Evolutionary conservation across 2,888 invertebrate species (phyloP).

Genomic region (Agrotis exclamationis): DNA sequence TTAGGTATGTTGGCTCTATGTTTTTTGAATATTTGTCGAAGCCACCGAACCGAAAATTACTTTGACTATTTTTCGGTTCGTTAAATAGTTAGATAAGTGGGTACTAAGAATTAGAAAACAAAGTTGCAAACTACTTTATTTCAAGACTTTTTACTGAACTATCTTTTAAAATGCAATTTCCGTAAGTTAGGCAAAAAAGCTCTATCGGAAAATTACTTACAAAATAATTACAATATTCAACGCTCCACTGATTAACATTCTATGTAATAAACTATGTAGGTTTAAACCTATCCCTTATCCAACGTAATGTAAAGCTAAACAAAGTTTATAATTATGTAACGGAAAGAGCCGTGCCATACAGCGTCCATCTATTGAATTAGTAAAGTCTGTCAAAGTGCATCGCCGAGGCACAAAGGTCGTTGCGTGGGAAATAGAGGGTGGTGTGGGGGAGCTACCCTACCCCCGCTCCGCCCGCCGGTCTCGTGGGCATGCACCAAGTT

Average conservation of each 20-base stretch:
- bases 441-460: constrained; percentile 66
- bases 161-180: constrained; percentile 15
- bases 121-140: constrained; percentile 5
- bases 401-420: constrained; percentile 90
- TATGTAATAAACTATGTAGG: constrained; percentile 18
- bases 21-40: background rate
- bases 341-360: constrained; percentile 78
- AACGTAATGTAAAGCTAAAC: constrained; percentile 49
- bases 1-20: background rate
- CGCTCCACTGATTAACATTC: constrained; percentile 24
- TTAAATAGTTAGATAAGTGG: background rate
- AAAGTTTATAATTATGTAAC: constrained; percentile 77
- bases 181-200: constrained; percentile 17
- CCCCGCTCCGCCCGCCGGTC: constrained; percentile 66
- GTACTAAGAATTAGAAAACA: constrained; percentile 2
- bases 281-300: constrained; percentile 13
- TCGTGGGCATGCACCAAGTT: constrained; percentile 84
- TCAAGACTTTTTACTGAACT: background rate
- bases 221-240: constrained; percentile 42
- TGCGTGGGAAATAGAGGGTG: constrained; percentile 88
- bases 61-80: background rate
- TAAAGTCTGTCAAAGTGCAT: constrained; percentile 91
- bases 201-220: constrained; percentile 19
- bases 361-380: constrained; percentile 90
- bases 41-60: background rate